Percentiles rank a stretch among this genome's conserved stretches.
Evolutionary conservation across 2,797 vertebrate genomes (phyloP).

Genomic region (Pseudomugil tenellus): DNA sequence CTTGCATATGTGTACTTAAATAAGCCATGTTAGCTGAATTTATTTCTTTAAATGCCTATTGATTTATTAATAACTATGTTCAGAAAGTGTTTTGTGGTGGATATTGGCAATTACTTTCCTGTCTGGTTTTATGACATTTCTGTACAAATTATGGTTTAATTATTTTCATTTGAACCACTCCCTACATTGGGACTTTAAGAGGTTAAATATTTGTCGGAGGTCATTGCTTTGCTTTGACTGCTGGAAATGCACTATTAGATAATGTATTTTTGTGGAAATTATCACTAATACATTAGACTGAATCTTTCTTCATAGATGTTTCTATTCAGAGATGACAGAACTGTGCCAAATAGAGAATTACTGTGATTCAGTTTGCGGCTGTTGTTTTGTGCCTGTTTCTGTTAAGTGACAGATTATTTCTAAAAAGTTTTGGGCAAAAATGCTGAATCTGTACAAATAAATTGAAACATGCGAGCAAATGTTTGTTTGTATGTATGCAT

Average conservation of each 20-base stretch:
- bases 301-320: slow-evolving; percentile 13
- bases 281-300: slow-evolving; percentile 33
- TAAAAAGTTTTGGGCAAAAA: neutral
- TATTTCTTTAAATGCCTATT: slow-evolving; percentile 18
- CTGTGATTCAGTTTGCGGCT: slow-evolving; percentile 38
- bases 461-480: neutral
- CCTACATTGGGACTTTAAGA: neutral
- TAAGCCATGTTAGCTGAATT: slow-evolving; percentile 52
- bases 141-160: neutral
- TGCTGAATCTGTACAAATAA: slow-evolving; percentile 18
- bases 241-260: slow-evolving; percentile 17
- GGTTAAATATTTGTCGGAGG: neutral
- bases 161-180: neutral
- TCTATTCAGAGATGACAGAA: slow-evolving; percentile 27
- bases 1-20: slow-evolving; percentile 45
- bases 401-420: slow-evolving; percentile 13
- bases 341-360: slow-evolving; percentile 57
- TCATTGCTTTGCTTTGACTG: slow-evolving; percentile 8
- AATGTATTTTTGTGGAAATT: slow-evolving; percentile 1
- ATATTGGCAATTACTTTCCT: neutral
- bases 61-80: neutral
- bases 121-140: neutral
- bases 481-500: no score
- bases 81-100: neutral
- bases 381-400: slow-evolving; percentile 42